Percentiles rank a stretch among this genome's conserved stretches.
These are phyloP conservation scores for Xylota segnis DNA, from an alignment of 2,888 invertebrate species.

Conservation along the genomic window DNA sequence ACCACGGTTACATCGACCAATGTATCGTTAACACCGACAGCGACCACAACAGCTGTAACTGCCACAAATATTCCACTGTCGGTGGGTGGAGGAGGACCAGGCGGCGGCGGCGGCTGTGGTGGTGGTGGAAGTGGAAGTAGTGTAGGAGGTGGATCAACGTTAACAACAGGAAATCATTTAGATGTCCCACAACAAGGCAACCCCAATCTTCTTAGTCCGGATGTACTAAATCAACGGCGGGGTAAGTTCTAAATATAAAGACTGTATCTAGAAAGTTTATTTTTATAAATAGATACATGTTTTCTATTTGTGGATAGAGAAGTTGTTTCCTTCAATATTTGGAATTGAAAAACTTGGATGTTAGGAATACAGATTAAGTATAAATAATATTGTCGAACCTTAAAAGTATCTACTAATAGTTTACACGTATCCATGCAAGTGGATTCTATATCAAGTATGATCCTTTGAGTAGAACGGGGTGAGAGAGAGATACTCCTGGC, in stretches of 20 bases:
- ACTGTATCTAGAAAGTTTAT: neutral
- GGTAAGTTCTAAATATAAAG: conserved; percentile 82
- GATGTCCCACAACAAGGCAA: conserved; percentile 90
- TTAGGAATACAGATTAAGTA: neutral
- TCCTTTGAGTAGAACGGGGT: too few species aligned
- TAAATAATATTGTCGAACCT: neutral
- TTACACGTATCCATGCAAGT: too few species aligned
- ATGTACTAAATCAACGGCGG: conserved; percentile 89
- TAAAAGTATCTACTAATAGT: too few species aligned
- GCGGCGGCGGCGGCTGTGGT: conserved; percentile 30
- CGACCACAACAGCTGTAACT: conserved; percentile 82
- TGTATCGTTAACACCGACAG: conserved; percentile 83
- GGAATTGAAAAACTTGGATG: conserved; percentile 1
- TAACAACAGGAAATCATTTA: conserved; percentile 90
- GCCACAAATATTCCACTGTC: conserved; percentile 79
- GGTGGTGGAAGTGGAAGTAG: conserved; percentile 39
- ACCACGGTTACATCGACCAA: conserved; percentile 84
- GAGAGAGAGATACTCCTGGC: too few species aligned
- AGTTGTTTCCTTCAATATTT: neutral
- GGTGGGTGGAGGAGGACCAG: conserved; percentile 61
- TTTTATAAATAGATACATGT: neutral
- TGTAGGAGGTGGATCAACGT: conserved; percentile 80
- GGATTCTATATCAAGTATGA: too few species aligned
- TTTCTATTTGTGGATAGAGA: neutral
- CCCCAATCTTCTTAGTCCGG: conserved; percentile 93